Base-by-base conservation (phyloP, 2,113 vertebrate species). In the Dipodomys ordii region DNA sequence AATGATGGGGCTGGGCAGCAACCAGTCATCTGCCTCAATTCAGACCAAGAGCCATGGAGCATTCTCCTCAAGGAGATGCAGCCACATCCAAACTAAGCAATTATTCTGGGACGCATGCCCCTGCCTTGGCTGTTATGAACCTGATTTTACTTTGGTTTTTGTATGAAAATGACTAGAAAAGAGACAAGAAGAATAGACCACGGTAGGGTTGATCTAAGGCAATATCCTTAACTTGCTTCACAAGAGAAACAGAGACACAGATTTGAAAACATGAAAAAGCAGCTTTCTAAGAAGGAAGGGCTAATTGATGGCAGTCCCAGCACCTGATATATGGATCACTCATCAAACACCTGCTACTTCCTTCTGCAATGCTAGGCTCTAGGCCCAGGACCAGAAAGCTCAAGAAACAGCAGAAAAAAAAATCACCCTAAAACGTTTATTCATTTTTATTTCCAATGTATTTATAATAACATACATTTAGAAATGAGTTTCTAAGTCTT, bases 401-500 rank as follows among this genome's bases (percentile, higher is more conserved):
- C 16, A 27, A 25, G 22, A 68, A 69, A 53, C 49, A 53, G 49
- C 60, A 83, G 18, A 30, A 46, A 35, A 87, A 87, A 8, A 90
- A 90, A 82, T 32, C 35, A 64, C 30, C 69, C 35, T 62, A 57
- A 90, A 84, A 74, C 20, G 35, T 73, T 85, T 79, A 82, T 73
- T 85, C 53, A 39, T 65, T 27, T 91, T 83, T 72, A 91, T 82
- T 82, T 73, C 49, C 78, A 8, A 73, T 32, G 20, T 82, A 90
- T 92, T 73, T 60, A 82, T 81, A 71, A 86, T 18, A 83, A 83
- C 64, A 80, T 76, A 32, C 57, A 88, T 2, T 53, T 92, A 78
- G 64, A 88, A 82, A 77, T 9, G 65, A 49, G 27, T 76, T 83
- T 94, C 71, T 78, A 82, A 94, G 90, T 72, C 35, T 79, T 71